Evolutionary conservation across 1,140 invertebrate genomes (phyloP), one percentile per base, ranked within the genome.

Genomic region (Hycleus phaleratus): DNA sequence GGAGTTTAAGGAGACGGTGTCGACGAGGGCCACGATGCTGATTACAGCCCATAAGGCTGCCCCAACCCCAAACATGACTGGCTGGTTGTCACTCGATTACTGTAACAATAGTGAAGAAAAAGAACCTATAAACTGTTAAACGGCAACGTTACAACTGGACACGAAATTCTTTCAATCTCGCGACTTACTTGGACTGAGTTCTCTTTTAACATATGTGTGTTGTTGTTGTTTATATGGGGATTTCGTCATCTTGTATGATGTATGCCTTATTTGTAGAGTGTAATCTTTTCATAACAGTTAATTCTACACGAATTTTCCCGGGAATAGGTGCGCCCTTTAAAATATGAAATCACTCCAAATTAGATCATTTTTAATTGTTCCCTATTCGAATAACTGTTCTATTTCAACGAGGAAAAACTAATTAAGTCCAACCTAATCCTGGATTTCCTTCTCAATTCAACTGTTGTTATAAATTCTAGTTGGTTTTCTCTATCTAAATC

Each of bases 381-480:
- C 38, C 24, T 9, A 61, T 26, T 32, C 26, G 10, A 51, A 47
- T 8, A 51, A 25, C 24, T 11, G 11, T 46, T 45, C 26, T 44
- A 8, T 53, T 10, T 25, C 6, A 54, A 10, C 12, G 12, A 11
- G 45, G 24, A n/a, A 55, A 55, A 26, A 55, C 47, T 18, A 11
- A 40, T 50, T 44, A 49, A 49, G 24, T 50, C 46, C 55, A 49
- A 61, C 40, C 47, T 61, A 24, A 63, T 58, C 42, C 49, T 32
- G 32, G 32, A 32, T 32, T 32, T 32, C 32, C 32, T 32, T 7
- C 7, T 32, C 32, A 32, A 32, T 32, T 32, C 32, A 32, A 7
- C 4, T 32, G 32, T 32, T 32, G 32, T 32, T 7, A 32, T 32
- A 32, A 32, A 32, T 32, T 32, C 7, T 7, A 32, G 32, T 32